Percentiles rank a stretch among this genome's conserved stretches.
These are phyloP conservation scores for Drosophila ercepeae DNA, from an alignment of 1,140 invertebrate genomes.

Conservation along the genomic window DNA sequence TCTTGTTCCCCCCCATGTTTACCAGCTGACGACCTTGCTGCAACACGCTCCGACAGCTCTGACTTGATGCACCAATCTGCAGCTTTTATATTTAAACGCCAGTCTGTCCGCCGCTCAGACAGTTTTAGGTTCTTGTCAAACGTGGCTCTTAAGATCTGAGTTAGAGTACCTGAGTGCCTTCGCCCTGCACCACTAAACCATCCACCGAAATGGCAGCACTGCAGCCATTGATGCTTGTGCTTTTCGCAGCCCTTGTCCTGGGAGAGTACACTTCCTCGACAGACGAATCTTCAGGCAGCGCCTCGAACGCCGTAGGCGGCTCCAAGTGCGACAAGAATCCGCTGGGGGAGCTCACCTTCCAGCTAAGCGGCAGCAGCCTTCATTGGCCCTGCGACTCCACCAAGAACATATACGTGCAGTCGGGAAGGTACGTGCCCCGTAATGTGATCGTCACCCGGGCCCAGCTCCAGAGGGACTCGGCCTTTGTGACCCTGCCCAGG, in stretches of 20 bases:
- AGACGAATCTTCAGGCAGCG: slow-evolving; percentile 7
- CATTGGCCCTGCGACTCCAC: slow-evolving; percentile 86
- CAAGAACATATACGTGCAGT: slow-evolving; percentile 86
- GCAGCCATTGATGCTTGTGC: slow-evolving; percentile 11
- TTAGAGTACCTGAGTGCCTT: not conserved
- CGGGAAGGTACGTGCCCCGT: slow-evolving; percentile 85
- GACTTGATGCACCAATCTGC: slow-evolving; percentile 33
- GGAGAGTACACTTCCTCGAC: slow-evolving; percentile 44
- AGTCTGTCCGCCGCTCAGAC: slow-evolving; percentile 22
- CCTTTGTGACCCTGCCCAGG: slow-evolving; percentile 86
- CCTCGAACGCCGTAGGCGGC: slow-evolving; percentile 46
- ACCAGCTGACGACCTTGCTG: slow-evolving; percentile 47
- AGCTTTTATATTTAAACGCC: slow-evolving; percentile 56
- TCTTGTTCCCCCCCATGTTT: slow-evolving; percentile 65
- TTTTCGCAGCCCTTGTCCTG: not conserved
- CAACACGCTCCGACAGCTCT: slow-evolving; percentile 49
- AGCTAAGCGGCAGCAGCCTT: slow-evolving; percentile 84
- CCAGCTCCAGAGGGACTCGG: slow-evolving; percentile 86
- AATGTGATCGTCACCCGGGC: slow-evolving; percentile 87
- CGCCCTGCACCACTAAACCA: not conserved
- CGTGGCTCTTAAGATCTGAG: slow-evolving; percentile 22
- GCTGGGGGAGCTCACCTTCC: slow-evolving; percentile 76
- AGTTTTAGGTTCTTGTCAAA: slow-evolving; percentile 32
- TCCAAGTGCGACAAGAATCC: slow-evolving; percentile 70
- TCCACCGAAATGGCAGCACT: slow-evolving; percentile 24